Base-by-base conservation (phyloP, 2,888 invertebrate genomes). In the Gnatocerus cornutus region DNA sequence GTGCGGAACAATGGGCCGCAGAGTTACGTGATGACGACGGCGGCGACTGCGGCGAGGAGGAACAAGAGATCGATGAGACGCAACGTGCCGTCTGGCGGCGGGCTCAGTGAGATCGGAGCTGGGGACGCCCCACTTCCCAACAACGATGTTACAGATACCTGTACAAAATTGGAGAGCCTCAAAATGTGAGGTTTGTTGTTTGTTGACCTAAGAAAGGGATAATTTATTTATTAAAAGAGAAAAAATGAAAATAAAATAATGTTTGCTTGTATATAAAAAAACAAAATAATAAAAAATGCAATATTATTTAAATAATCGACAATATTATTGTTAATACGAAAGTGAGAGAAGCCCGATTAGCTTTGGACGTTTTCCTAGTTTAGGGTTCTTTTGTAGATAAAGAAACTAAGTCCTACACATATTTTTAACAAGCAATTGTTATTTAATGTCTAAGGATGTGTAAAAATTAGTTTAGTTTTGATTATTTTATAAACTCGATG, bases 71-170 rank as follows among this genome's bases (percentile, higher is more conserved):
- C 67, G 45, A 27, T 27, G 48, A 61, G 67, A 12, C 50, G 58
- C 27, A 37, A 52, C 46, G 50, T 43, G 8, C 71, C 43, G n/a
- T 14, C 56, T 21, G 62, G 62, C 12, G 61, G 67, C 14, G 27
- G 52, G 37, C 68, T 78, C 55, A 79, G 76, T 74, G 85, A 84
- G 71, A 83, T 84, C 45, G 85, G 85, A 8, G 84, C 84, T 8
- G 85, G 85, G 7, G 85, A 85, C 64, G 85, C 84, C 9, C 84
- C 85, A 9, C 74, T 83, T 39, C 81, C 82, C 7, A 62, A 46
- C 50, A 63, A 56, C 53, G 79, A 78, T 59, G 81, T 81, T 50
- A 64, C 71, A n/a, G 78, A 76, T 6, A 78, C 79, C 41, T 81
- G 82, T 72, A 82, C 81, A 77, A 84, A 84, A 74, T 70, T 85